A percentile compares a stretch with the other conserved stretches of the same genome.
These are phyloP conservation scores for Thereuonema tuberculata DNA, from an alignment of 1,140 invertebrate genomes.

Conservation along the genomic window DNA sequence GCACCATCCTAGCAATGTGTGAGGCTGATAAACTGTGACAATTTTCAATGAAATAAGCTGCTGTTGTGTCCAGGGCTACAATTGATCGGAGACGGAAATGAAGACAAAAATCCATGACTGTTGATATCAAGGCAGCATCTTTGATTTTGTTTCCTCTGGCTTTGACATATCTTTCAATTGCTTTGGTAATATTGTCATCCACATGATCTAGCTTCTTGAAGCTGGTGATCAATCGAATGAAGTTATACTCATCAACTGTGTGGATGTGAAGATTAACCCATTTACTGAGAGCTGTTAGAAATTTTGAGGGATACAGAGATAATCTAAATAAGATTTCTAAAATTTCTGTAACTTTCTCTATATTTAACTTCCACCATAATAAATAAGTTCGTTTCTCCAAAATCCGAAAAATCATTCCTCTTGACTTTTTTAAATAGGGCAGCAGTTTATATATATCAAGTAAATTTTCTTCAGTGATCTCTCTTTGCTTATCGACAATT, in stretches of 20 bases:
- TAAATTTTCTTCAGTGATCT: slow-evolving; percentile 44
- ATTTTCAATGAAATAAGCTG: slow-evolving; percentile 42
- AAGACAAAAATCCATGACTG: slow-evolving; percentile 47
- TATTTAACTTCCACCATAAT: slow-evolving; percentile 42
- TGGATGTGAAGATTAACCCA: slow-evolving; percentile 49
- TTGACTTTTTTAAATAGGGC: slow-evolving; percentile 43
- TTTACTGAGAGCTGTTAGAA: slow-evolving; percentile 37
- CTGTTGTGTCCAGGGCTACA: slow-evolving; percentile 41
- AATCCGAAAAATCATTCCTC: slow-evolving; percentile 42
- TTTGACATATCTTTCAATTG: slow-evolving; percentile 46
- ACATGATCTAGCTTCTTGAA: slow-evolving; percentile 39
- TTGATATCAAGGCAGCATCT: slow-evolving; percentile 40
- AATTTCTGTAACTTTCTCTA: slow-evolving; percentile 41
- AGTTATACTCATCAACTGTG: slow-evolving; percentile 40
- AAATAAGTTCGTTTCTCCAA: slow-evolving; percentile 44
- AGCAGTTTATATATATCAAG: slow-evolving; percentile 42
- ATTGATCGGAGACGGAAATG: slow-evolving; percentile 42
- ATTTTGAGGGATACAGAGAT: slow-evolving; percentile 31
- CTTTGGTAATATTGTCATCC: slow-evolving; percentile 39
- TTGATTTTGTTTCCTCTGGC: slow-evolving; percentile 34
- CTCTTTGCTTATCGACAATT: slow-evolving; percentile 40
- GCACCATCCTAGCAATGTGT: slow-evolving; percentile 43
- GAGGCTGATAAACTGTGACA: slow-evolving; percentile 34
- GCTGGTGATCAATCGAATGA: slow-evolving; percentile 43
- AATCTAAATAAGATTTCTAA: slow-evolving; percentile 30